Evolutionary conservation across 53 echinoderm and acorn worm genomes (phyloP).

Genomic region (Arbacia lixula): DNA sequence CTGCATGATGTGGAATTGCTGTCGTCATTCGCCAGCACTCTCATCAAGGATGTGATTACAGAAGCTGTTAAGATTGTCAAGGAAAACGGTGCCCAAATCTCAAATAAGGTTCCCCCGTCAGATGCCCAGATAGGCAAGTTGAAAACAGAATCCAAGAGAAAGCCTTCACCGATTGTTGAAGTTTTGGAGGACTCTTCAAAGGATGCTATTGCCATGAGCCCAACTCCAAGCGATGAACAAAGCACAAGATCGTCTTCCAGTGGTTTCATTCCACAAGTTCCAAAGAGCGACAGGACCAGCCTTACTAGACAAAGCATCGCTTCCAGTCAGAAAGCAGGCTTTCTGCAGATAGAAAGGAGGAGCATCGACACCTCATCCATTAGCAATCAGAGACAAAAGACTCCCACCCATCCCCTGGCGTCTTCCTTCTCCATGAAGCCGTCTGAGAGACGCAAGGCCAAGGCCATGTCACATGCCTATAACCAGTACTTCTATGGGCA

Average conservation of each 20-base stretch:
- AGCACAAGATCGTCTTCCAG: conserved; percentile 16
- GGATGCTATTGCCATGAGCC: conserved; percentile 9
- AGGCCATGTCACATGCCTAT: conserved; percentile 32
- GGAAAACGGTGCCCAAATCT: background rate
- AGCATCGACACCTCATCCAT: conserved; percentile 36
- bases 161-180: conserved; percentile 34
- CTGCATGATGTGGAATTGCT: background rate
- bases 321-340: conserved; percentile 35
- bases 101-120: too few relatives aligned
- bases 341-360: conserved; percentile 36
- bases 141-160: conserved; percentile 11
- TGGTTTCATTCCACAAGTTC: conserved; percentile 1
- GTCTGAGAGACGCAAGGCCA: conserved; percentile 40
- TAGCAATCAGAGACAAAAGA: background rate
- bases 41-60: conserved; percentile 6
- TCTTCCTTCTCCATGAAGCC: conserved; percentile 40
- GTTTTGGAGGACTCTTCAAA: conserved; percentile 7
- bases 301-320: conserved; percentile 34
- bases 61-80: conserved; percentile 10
- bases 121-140: background rate
- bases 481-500: conserved; percentile 51
- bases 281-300: conserved; percentile 42
- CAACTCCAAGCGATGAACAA: background rate
- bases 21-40: background rate
- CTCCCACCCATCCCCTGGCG: conserved; percentile 17